A percentile compares a stretch with the other conserved stretches of the same genome.
Conservation (phyloP, 2,797 vertebrate genomes). For the Typhlichthys eigenmanni region DNA sequence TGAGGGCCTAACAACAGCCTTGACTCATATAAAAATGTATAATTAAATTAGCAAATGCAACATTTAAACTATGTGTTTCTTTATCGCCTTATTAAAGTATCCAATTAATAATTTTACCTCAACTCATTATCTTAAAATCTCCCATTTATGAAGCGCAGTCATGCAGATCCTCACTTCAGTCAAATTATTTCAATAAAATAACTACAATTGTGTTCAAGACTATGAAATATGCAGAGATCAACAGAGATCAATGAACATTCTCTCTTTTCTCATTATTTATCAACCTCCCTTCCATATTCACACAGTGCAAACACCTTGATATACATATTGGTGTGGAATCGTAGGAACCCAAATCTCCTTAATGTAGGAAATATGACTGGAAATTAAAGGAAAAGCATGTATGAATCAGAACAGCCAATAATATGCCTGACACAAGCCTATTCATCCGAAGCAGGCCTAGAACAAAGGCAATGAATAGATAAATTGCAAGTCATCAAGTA, state of each 20-base stretch:
- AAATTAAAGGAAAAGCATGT: constrained; percentile 22
- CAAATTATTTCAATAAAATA: constrained; percentile 47
- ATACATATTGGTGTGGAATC: too few relatives aligned
- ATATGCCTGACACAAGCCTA: constrained; percentile 44
- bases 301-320: too few relatives aligned
- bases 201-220: constrained; percentile 37
- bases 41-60: constrained; percentile 33
- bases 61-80: constrained; percentile 25
- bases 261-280: too few relatives aligned
- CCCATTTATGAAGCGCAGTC: constrained; percentile 24
- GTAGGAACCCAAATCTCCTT: constrained; percentile 26
- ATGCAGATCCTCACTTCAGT: constrained; percentile 28
- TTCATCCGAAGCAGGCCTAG: constrained; percentile 42
- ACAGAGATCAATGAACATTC: constrained; percentile 1
- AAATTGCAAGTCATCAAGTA: constrained; percentile 57
- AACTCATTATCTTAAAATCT: constrained; percentile 57
- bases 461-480: constrained; percentile 71
- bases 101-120: constrained; percentile 31
- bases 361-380: constrained; percentile 48
- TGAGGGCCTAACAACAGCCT: constrained; percentile 33
- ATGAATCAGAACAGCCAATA: constrained; percentile 35
- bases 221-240: constrained; percentile 33
- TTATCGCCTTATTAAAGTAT: constrained; percentile 40
- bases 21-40: constrained; percentile 41
- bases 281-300: too few relatives aligned